Conservation (phyloP, 2,113 vertebrate genomes). For the Syrmaticus mikado region DNA sequence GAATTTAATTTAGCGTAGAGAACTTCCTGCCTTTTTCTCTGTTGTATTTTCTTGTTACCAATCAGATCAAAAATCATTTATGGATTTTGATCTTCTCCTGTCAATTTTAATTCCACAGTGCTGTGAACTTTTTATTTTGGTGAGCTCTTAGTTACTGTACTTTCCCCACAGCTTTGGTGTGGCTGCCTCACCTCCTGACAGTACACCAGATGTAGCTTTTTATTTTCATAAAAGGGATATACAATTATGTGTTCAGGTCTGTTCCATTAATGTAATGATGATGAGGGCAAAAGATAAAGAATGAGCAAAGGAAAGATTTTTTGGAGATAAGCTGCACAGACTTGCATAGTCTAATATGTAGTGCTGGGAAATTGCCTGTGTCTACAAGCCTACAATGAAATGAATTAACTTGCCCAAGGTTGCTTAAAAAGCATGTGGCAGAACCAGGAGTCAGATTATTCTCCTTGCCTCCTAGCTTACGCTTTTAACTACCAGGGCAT, state of each 20-base stretch:
- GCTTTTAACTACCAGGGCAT: not conserved
- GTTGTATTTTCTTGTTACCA: not conserved
- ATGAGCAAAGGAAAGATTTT: not conserved
- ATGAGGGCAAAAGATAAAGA: not conserved
- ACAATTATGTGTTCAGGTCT: not conserved
- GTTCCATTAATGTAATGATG: not conserved
- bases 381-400: not conserved
- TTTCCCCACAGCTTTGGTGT: not conserved
- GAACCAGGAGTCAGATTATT: not conserved
- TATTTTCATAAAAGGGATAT: not conserved
- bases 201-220: not conserved
- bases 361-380: not conserved
- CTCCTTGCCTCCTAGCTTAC: not conserved
- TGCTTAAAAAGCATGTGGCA: not conserved
- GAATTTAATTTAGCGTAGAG: not conserved
- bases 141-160: not conserved
- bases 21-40: not conserved
- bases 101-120: not conserved
- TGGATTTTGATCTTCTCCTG: not conserved
- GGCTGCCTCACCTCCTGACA: not conserved
- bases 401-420: constrained; percentile 20
- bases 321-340: constrained; percentile 8
- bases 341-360: not conserved
- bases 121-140: not conserved
- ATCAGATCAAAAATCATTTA: not conserved